Percentiles rank a stretch among this genome's conserved stretches.
These are phyloP conservation scores for Synanceia verrucosa DNA, from an alignment of 2,797 vertebrate genomes.

Conservation along the genomic window DNA sequence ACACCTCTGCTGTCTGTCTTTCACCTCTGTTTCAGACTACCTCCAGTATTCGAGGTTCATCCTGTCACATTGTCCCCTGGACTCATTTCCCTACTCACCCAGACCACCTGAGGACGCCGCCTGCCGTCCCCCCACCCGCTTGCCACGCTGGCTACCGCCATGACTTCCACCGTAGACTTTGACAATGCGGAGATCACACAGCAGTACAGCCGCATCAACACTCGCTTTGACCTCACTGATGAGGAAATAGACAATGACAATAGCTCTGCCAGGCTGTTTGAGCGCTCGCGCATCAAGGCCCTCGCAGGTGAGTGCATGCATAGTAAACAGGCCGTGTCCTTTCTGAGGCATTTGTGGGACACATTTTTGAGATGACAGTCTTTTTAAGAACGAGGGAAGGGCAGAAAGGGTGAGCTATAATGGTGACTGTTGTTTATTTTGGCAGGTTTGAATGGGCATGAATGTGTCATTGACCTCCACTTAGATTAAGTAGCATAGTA, in stretches of 20 bases:
- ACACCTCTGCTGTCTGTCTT: constrained; percentile 6
- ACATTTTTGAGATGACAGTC: constrained; percentile 35
- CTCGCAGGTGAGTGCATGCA: constrained; percentile 88
- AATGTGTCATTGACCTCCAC: constrained; percentile 27
- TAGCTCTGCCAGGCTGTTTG: constrained; percentile 94
- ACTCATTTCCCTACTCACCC: constrained; percentile 1
- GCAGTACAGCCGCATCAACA: constrained; percentile 93
- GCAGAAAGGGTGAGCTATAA: constrained; percentile 27
- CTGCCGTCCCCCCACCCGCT: constrained; percentile 34
- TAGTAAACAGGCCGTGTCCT: constrained; percentile 44
- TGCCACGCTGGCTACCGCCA: constrained; percentile 65
- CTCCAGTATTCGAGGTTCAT: constrained; percentile 18
- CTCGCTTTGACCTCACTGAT: constrained; percentile 89
- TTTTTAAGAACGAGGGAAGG: constrained; percentile 33
- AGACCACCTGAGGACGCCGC: constrained; percentile 59
- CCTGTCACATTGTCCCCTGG: constrained; percentile 20
- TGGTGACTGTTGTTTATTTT: constrained; percentile 27
- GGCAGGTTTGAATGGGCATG: constrained; percentile 1
- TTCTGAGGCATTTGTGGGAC: constrained; percentile 5
- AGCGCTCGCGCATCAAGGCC: constrained; percentile 98
- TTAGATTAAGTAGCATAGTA: neutral
- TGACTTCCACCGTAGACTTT: constrained; percentile 91
- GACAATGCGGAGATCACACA: constrained; percentile 95
- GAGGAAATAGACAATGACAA: constrained; percentile 98
- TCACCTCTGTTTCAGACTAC: constrained; percentile 49